These are phyloP conservation scores for Drosophila novamexicana DNA, from an alignment of 1,140 invertebrate genomes.

Conservation along the genomic window DNA sequence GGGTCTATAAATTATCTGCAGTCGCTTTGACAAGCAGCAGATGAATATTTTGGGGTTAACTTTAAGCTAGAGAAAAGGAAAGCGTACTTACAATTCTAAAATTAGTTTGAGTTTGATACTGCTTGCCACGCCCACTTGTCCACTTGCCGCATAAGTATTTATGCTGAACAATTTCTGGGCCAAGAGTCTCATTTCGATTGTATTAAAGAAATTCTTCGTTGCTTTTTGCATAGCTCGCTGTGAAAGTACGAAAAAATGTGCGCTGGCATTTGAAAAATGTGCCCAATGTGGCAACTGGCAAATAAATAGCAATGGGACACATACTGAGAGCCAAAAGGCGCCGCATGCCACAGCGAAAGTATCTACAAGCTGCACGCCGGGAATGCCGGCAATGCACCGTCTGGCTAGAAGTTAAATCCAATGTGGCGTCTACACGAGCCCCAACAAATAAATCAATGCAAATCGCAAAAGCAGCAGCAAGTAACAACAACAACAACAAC, in stretches of 20 bases:
- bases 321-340: slow-evolving; percentile 27
- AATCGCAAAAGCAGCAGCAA: neutral
- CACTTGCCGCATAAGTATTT: slow-evolving; percentile 15
- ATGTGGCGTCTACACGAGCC: slow-evolving; percentile 19
- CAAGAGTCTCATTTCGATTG: slow-evolving; percentile 36
- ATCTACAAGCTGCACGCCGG: slow-evolving; percentile 52
- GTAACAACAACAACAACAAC: too few relatives aligned
- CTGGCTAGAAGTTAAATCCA: slow-evolving; percentile 57
- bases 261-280: slow-evolving; percentile 72
- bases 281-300: slow-evolving; percentile 34
- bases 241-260: slow-evolving; percentile 57
- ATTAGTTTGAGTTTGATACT: too few relatives aligned
- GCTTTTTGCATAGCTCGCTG: slow-evolving; percentile 13
- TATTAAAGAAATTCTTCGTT: neutral
- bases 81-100: too few relatives aligned
- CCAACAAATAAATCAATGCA: slow-evolving; percentile 56
- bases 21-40: too few relatives aligned
- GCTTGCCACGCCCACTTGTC: neutral
- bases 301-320: slow-evolving; percentile 39
- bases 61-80: neutral
- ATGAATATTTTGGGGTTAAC: neutral
- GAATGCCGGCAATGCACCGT: slow-evolving; percentile 72
- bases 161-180: slow-evolving; percentile 32
- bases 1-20: neutral
- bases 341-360: slow-evolving; percentile 63